A percentile compares a stretch with the other conserved stretches of the same genome.
These are phyloP conservation scores for Pipa parva DNA, from an alignment of 2,113 vertebrate genomes.

Conservation along the genomic window DNA sequence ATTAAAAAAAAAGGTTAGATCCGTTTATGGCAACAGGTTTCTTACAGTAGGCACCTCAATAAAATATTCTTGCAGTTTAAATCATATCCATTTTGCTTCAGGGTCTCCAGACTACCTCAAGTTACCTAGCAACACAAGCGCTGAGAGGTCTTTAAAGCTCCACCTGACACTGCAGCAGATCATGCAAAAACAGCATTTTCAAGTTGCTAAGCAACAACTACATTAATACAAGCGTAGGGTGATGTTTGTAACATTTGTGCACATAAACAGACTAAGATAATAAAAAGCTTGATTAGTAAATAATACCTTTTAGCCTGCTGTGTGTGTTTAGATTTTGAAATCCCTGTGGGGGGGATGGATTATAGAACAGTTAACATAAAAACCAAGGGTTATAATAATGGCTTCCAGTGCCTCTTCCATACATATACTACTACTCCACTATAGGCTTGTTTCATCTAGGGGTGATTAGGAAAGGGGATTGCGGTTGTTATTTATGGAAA, in stretches of 20 bases:
- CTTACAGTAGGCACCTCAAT: background rate
- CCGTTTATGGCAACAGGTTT: background rate
- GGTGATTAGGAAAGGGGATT: too few relatives aligned
- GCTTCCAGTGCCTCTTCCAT: too few relatives aligned
- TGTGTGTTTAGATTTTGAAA: background rate
- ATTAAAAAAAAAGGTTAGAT: too few relatives aligned
- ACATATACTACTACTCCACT: too few relatives aligned
- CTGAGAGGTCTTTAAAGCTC: constrained; percentile 12
- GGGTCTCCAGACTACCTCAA: constrained; percentile 19
- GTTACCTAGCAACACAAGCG: constrained; percentile 32
- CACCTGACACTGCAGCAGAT: constrained; percentile 33
- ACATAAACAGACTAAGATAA: background rate
- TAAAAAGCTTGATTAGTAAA: background rate
- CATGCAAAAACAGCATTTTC: constrained; percentile 24
- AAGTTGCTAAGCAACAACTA: constrained; percentile 29
- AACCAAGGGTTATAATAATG: too few relatives aligned
- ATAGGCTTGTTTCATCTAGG: too few relatives aligned
- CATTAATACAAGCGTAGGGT: constrained; percentile 9
- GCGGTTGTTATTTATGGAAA: too few relatives aligned
- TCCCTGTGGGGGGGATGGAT: too few relatives aligned
- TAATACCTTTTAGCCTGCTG: background rate
- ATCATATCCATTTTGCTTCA: constrained; percentile 26
- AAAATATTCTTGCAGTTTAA: constrained; percentile 9
- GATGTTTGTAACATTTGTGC: constrained; percentile 7
- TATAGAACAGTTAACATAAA: too few relatives aligned